Percentiles rank a stretch among this genome's conserved stretches.
Conservation (phyloP, 2,113 vertebrate genomes). For the Hystrix cristata region DNA sequence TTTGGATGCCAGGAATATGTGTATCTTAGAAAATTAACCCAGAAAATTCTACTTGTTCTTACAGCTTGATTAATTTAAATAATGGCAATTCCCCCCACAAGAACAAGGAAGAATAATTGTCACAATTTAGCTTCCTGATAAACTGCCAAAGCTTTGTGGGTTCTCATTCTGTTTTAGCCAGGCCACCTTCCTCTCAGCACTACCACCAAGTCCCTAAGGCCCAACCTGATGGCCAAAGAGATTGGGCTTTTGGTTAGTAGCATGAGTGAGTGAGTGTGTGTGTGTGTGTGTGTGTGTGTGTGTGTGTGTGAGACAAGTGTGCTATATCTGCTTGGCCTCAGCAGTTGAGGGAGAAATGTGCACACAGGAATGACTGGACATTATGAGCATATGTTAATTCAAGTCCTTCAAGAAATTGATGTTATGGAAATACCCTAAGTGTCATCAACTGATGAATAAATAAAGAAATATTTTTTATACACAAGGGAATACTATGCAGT, state of each 20-base stretch:
- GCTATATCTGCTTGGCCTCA: not conserved
- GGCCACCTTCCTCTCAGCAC: not conserved
- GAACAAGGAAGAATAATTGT: not conserved
- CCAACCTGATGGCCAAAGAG: not conserved
- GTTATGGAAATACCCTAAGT: not conserved
- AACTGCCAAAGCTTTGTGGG: not conserved
- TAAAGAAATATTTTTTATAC: not conserved
- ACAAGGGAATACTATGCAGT: not conserved
- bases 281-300: not conserved
- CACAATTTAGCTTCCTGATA: not conserved
- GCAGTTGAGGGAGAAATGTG: not conserved
- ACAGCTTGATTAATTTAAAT: slow-evolving; percentile 15
- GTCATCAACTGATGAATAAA: not conserved
- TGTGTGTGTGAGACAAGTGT: not conserved
- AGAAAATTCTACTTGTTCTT: not conserved
- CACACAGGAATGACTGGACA: not conserved
- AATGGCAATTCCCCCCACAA: not conserved
- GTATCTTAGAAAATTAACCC: not conserved
- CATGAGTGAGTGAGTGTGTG: not conserved
- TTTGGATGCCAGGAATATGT: not conserved
- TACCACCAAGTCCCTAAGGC: not conserved
- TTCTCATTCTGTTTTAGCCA: not conserved
- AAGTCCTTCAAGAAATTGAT: not conserved
- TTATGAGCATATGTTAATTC: not conserved
- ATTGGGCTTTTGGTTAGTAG: not conserved